These are phyloP conservation scores for Ferdinandea cuprea DNA, from an alignment of 2,888 invertebrate genomes.

Conservation along the genomic window DNA sequence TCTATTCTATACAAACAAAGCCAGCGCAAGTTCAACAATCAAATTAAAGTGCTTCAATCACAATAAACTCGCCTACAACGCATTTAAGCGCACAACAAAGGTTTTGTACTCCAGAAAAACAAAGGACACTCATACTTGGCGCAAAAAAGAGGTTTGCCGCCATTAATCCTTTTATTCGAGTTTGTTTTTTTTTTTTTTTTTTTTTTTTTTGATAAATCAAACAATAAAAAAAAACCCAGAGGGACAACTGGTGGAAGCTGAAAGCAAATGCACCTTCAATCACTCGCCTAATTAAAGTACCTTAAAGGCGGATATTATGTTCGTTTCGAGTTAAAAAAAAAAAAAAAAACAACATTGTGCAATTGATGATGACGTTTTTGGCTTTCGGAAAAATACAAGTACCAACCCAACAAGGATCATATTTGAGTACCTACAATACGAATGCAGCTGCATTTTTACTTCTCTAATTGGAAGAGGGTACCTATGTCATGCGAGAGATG, in stretches of 20 bases:
- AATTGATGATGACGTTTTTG: conserved; percentile 65
- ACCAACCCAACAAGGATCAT: not conserved
- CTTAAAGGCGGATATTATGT: conserved; percentile 8
- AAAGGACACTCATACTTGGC: conserved; percentile 24
- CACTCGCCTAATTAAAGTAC: conserved; percentile 73
- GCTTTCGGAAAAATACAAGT: conserved; percentile 17
- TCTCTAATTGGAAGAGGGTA: conserved; percentile 54
- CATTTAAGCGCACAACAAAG: conserved; percentile 39
- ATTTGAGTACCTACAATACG: conserved; percentile 13
- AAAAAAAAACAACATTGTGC: no score
- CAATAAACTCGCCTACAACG: conserved; percentile 62
- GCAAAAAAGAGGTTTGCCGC: conserved; percentile 74
- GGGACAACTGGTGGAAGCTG: conserved; percentile 40
- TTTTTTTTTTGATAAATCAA: conserved; percentile 43
- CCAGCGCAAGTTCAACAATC: conserved; percentile 65
- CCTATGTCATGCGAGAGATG: conserved; percentile 25
- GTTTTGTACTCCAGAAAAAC: conserved; percentile 25
- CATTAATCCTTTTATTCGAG: conserved; percentile 72
- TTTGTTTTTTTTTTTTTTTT: no score
- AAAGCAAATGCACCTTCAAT: conserved; percentile 69
- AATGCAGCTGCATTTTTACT: conserved; percentile 67
- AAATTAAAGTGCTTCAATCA: conserved; percentile 68
- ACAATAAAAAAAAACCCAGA: conserved; percentile 32
- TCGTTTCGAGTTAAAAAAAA: conserved; percentile 5
- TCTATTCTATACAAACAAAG: conserved; percentile 48